phyloP scores from a whole-genome alignment of 2,113 vertebrate species.

The Myiagra hebetior region DNA sequence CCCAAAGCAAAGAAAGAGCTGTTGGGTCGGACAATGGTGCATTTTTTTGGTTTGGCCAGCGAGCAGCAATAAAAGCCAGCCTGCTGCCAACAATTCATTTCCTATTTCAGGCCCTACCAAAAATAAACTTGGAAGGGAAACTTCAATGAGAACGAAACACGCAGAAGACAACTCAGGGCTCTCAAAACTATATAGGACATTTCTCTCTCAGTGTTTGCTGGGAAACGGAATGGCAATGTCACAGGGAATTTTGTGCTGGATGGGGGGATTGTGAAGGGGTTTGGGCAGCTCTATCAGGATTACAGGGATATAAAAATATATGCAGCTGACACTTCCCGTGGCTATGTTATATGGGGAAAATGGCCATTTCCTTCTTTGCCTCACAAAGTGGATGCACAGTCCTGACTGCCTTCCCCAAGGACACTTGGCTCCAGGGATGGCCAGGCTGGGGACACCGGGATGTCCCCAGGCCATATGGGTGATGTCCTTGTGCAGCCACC shows the following conservation, averaged over 20 bases:
- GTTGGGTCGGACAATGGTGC: not conserved
- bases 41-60: not conserved
- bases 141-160: not conserved
- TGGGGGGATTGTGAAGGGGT: not conserved
- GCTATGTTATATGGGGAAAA: rapidly evolving
- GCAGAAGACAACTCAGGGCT: not conserved
- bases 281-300: not conserved
- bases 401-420: not conserved
- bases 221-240: rapidly evolving
- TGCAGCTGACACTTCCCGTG: not conserved
- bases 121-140: slow-evolving; percentile 29
- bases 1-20: not conserved
- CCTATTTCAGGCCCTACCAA: slow-evolving; percentile 36
- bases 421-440: not conserved
- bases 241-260: not conserved
- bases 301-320: not conserved
- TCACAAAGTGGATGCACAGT: not conserved
- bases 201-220: not conserved
- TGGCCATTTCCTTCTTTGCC: not conserved
- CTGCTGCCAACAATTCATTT: not conserved
- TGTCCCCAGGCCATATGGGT: not conserved
- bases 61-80: not conserved
- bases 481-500: not conserved
- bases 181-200: not conserved
- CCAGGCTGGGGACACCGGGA: not conserved